phyloP scores from a whole-genome alignment of 2,888 invertebrate species.

The Patella ulyssiponensis region DNA sequence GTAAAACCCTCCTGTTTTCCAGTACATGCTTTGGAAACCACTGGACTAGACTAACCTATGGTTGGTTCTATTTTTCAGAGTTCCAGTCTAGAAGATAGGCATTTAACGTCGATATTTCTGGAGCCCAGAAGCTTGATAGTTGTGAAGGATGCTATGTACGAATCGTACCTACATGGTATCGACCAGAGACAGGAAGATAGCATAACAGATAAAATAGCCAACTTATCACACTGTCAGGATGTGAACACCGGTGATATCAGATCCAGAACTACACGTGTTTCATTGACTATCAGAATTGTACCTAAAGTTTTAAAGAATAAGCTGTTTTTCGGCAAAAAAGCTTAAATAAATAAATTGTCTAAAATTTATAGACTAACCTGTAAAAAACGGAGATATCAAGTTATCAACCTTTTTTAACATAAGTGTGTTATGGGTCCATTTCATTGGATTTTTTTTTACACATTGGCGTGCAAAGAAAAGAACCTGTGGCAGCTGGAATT shows the following conservation, averaged over 20 bases:
- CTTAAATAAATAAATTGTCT: too few relatives aligned
- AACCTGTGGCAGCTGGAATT: too few relatives aligned
- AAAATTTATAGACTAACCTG: too few relatives aligned
- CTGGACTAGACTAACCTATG: not conserved
- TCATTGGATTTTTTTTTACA: too few relatives aligned
- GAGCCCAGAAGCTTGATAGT: conserved; percentile 91
- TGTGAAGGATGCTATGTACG: conserved; percentile 86
- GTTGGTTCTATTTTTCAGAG: not conserved
- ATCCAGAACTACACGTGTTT: conserved; percentile 82
- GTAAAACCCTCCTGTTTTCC: too few relatives aligned
- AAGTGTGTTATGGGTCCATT: too few relatives aligned
- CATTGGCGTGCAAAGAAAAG: too few relatives aligned
- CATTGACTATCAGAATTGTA: conserved; percentile 93
- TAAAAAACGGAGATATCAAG: too few relatives aligned
- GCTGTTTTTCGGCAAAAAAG: conserved; percentile 59
- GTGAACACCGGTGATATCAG: conserved; percentile 77
- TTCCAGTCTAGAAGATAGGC: conserved; percentile 64
- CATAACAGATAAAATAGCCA: conserved; percentile 72
- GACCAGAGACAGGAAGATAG: conserved; percentile 80
- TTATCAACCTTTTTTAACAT: too few relatives aligned
- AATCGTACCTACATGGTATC: conserved; percentile 88
- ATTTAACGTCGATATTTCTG: conserved; percentile 82
- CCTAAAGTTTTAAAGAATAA: conserved; percentile 78
- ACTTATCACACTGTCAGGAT: conserved; percentile 78
- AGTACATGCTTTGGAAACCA: too few relatives aligned